Evolutionary conservation across 1,140 invertebrate genomes (phyloP).

Genomic region (Lithobius niger): DNA sequence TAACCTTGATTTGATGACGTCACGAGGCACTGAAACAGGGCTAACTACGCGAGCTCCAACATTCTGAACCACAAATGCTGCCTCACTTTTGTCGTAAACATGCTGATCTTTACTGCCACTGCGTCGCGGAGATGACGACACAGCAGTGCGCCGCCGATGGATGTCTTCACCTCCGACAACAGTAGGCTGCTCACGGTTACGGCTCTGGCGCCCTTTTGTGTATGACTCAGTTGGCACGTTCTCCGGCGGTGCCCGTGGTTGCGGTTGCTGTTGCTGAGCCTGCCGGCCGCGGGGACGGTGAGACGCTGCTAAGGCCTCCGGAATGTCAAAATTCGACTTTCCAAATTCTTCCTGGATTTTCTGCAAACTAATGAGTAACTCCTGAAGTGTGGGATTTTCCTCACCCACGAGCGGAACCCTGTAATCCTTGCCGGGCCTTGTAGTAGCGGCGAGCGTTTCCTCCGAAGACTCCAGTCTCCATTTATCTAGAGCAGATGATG

Average conservation of each 20-base stretch:
- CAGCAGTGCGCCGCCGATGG: no score
- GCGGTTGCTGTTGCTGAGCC: no score
- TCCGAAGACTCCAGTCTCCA: background rate
- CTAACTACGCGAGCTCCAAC: background rate
- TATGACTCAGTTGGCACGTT: no score
- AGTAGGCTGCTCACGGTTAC: no score
- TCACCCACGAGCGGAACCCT: background rate
- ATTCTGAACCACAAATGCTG: no score
- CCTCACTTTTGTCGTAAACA: no score
- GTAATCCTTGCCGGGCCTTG: background rate
- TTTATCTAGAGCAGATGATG: background rate
- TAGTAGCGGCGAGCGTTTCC: background rate
- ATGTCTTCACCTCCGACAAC: no score
- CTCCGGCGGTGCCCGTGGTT: no score
- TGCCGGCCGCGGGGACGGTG: background rate
- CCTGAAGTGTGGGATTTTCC: background rate
- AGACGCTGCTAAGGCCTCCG: background rate
- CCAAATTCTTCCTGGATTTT: conserved; percentile 7
- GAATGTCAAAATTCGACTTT: background rate
- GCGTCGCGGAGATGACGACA: no score
- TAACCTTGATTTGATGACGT: background rate
- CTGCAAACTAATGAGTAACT: conserved; percentile 1
- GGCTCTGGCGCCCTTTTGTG: no score
- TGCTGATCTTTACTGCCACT: background rate
- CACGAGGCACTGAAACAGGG: background rate